phyloP scores from a whole-genome alignment of 2,888 invertebrate genomes.

The Harpalus rubripes region DNA sequence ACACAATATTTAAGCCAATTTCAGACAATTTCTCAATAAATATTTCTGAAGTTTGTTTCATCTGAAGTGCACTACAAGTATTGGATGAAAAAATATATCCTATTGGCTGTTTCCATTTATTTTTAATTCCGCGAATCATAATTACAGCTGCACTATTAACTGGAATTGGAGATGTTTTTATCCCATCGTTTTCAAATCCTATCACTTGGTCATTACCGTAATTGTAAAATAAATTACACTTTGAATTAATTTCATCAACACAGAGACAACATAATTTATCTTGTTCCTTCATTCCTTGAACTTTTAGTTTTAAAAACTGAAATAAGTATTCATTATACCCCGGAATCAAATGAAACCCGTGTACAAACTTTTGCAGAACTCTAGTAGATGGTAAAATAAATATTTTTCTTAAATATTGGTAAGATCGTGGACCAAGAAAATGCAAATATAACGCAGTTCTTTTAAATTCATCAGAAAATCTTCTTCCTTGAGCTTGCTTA shows the following conservation, averaged over 20 bases:
- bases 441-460: background rate
- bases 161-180: background rate
- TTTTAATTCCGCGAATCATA: background rate
- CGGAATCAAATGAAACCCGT: background rate
- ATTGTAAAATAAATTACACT: background rate
- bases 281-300: background rate
- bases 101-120: conserved; percentile 32
- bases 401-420: conserved; percentile 4
- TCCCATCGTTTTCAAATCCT: conserved; percentile 20
- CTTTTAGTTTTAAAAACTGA: conserved; percentile 1
- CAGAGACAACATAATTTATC: background rate
- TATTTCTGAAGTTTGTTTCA: background rate
- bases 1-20: conserved; percentile 2
- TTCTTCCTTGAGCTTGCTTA: background rate
- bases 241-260: background rate
- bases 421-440: background rate
- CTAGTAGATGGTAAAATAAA: background rate
- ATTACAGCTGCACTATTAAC: conserved; percentile 7
- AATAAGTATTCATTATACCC: conserved; percentile 13
- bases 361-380: conserved; percentile 1
- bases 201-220: conserved; percentile 7
- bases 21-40: background rate
- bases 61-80: conserved; percentile 13
- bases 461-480: background rate
- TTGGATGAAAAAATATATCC: background rate